Evolutionary conservation across 2,113 vertebrate genomes (phyloP).

Genomic region (Mus musculus): GRCm39 chr8:48113001-48113500

Average conservation of each 20-base stretch:
- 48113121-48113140: background rate
- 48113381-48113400: background rate
- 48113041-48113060: background rate
- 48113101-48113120: background rate
- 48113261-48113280: constrained; percentile 15
- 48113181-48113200: constrained; percentile 7
- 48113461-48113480: background rate
- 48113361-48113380: background rate
- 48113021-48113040: constrained; percentile 25
- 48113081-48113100: background rate
- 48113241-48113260: background rate
- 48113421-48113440: background rate
- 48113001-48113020: constrained; percentile 36
- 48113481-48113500: background rate
- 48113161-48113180: background rate
- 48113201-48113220: background rate
- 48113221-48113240: background rate
- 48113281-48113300: background rate
- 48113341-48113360: background rate
- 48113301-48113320: background rate
- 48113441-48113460: background rate
- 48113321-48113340: background rate
- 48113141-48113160: background rate
- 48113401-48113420: background rate
- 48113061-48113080: background rate